Evolutionary conservation across 2,888 invertebrate genomes (phyloP).

Genomic region (Adelognathus sp.): DNA sequence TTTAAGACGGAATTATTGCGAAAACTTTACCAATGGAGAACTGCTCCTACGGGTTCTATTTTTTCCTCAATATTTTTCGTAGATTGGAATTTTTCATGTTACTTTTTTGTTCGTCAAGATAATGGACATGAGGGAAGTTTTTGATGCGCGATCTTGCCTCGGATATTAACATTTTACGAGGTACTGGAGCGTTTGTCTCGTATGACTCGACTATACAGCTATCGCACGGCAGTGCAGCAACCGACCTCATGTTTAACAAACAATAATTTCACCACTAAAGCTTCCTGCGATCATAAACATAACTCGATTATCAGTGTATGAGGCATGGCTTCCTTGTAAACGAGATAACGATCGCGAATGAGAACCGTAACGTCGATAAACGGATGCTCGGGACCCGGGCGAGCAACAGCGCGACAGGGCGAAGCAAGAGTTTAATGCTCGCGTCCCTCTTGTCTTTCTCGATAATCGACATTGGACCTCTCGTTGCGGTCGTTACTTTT

Average conservation of each 20-base stretch:
- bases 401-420: neutral
- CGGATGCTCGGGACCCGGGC: conserved; percentile 26
- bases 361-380: conserved; percentile 48
- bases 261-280: conserved; percentile 18
- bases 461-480: conserved; percentile 54
- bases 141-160: neutral
- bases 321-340: conserved; percentile 52
- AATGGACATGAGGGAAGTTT: neutral
- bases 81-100: no score
- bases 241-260: conserved; percentile 33
- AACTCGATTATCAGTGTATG: conserved; percentile 50
- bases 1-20: no score
- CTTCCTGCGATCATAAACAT: conserved; percentile 15
- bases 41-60: neutral
- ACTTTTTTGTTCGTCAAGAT: neutral
- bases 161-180: neutral
- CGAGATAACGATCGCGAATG: conserved; percentile 58
- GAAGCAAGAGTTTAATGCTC: conserved; percentile 20
- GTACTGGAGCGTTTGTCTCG: neutral
- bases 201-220: neutral
- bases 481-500: conserved; percentile 54
- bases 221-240: neutral
- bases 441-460: conserved; percentile 44
- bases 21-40: neutral
- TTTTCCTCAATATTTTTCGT: neutral